Evolutionary conservation across 1,140 invertebrate species (phyloP), one percentile per base, ranked within the genome.

Genomic region (Ephestia elutella): DNA sequence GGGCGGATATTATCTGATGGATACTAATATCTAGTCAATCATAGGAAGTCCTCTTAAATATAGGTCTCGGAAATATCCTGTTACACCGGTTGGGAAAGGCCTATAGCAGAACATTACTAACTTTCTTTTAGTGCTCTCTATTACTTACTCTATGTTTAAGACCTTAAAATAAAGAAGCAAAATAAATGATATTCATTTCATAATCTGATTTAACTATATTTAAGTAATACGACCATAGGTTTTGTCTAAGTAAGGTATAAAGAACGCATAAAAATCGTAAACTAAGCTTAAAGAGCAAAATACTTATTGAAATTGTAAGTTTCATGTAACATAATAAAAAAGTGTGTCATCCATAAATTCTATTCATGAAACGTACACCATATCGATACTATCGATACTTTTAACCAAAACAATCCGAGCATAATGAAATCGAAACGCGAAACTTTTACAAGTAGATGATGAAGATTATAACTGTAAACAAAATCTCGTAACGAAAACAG

Each of bases 401-500:
- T 9, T 10, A 35, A 9, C 10, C 32, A 35, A 13, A 35, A 11
- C 32, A 35, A 10, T 11, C 3, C 32, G n/a, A n/a, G 11, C 13
- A 38, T 11, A 38, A 38, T 13, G 32, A 38, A 38, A 15, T 17
- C 15, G 38, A n/a, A 44, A 44, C n/a, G 2, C 38, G 38, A 44
- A 44, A n/a, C 38, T 44, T 44, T 44, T 17, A 44, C 4, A 44
- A 44, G 2, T 44, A n/a, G 38, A 32, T 32, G 30, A 44, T 8
- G 15, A 44, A n/a, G 38, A 44, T 44, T 44, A 44, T 15, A 44
- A 44, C 38, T 44, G 38, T 44, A 44, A 44, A 44, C 38, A 44
- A 15, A 15, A 2, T 44, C 38, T 44, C 38, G n/a, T 44, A 15
- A 44, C n/a, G 38, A 44, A 44, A 44, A 44, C 38, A 44, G 38